phyloP scores from a whole-genome alignment of 2,113 vertebrate genomes.

The Otocyon megalotis region DNA sequence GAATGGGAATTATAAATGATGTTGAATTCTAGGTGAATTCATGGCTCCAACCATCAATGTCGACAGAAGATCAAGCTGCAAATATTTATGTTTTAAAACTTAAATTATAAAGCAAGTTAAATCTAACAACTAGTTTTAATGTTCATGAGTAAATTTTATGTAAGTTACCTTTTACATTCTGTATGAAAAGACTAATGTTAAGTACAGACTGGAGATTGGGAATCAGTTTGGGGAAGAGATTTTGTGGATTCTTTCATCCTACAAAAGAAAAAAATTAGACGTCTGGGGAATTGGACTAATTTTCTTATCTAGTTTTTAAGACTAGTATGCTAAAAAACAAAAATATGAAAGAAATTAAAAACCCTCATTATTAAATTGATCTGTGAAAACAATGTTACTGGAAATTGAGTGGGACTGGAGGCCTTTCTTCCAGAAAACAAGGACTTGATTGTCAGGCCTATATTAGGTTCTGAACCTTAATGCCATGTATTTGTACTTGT shows the following conservation, averaged over 20 bases:
- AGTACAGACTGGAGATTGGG: constrained; percentile 76
- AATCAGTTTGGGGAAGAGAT: constrained; percentile 75
- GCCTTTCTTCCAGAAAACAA: constrained; percentile 79
- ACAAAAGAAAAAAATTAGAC: constrained; percentile 63
- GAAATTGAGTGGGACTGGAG: constrained; percentile 78
- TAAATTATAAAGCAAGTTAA: constrained; percentile 85
- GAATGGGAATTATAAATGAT: constrained; percentile 80
- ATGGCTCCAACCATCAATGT: constrained; percentile 91
- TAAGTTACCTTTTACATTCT: constrained; percentile 77
- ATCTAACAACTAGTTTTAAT: constrained; percentile 80
- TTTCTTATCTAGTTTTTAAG: constrained; percentile 74
- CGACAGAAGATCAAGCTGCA: constrained; percentile 88
- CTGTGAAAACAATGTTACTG: constrained; percentile 77
- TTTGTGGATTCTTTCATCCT: constrained; percentile 76
- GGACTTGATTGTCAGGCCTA: constrained; percentile 71
- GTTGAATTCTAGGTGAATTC: constrained; percentile 86
- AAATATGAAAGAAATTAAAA: constrained; percentile 66
- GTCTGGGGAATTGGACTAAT: constrained; percentile 72
- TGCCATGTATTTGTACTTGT: constrained; percentile 75
- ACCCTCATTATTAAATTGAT: constrained; percentile 70
- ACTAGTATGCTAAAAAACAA: constrained; percentile 68
- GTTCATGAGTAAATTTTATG: constrained; percentile 80
- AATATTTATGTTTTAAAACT: constrained; percentile 88
- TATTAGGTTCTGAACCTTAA: constrained; percentile 77
- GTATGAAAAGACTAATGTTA: constrained; percentile 77